Percentiles rank a stretch among this genome's conserved stretches.
Conservation (phyloP, 2,888 invertebrate species). For the Plebejus anna region DNA sequence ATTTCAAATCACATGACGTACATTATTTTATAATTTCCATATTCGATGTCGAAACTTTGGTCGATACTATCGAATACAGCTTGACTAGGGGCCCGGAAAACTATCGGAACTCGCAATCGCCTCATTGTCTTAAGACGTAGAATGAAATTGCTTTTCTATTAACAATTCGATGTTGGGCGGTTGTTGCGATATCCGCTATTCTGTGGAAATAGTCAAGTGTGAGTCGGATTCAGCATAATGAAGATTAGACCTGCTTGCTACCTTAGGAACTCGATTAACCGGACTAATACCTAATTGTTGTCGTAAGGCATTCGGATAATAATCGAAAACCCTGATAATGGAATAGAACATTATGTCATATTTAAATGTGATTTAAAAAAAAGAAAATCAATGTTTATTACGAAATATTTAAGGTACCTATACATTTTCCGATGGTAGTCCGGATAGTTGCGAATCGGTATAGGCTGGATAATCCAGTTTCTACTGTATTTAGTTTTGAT, state of each 20-base stretch:
- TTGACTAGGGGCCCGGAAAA: not conserved
- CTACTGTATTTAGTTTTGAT: too few relatives aligned
- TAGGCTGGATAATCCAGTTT: too few relatives aligned
- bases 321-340: too few relatives aligned
- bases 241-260: not conserved
- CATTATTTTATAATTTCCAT: not conserved
- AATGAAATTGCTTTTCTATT: conserved; percentile 8
- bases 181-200: conserved; percentile 1
- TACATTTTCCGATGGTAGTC: too few relatives aligned
- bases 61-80: not conserved
- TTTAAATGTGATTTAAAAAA: too few relatives aligned
- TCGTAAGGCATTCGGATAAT: too few relatives aligned
- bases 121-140: conserved; percentile 1
- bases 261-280: too few relatives aligned
- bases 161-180: conserved; percentile 4
- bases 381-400: too few relatives aligned
- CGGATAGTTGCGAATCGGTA: too few relatives aligned
- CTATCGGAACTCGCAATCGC: not conserved
- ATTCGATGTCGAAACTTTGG: not conserved
- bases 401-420: too few relatives aligned
- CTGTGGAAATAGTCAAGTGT: not conserved
- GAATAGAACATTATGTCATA: too few relatives aligned
- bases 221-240: not conserved
- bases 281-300: too few relatives aligned
- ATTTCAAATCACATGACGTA: not conserved